Evolutionary conservation across 1,140 invertebrate genomes (phyloP).

Genomic region (Chironomus tepperi): DNA sequence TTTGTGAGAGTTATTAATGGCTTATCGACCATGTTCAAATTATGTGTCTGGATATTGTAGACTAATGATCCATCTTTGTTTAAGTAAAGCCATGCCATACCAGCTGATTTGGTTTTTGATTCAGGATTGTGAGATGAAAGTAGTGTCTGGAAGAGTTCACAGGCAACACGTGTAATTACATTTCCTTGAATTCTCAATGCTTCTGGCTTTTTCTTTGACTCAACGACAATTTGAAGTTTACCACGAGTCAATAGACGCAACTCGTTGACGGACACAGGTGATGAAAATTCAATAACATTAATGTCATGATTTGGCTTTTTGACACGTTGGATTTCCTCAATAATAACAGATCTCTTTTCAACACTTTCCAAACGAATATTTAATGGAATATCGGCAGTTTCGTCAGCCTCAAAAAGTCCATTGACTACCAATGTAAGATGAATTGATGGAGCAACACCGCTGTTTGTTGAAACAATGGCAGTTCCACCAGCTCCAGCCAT

Average conservation of each 20-base stretch:
- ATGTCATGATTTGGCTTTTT: constrained; percentile 63
- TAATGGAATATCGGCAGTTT: constrained; percentile 55
- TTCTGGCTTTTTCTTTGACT: constrained; percentile 53
- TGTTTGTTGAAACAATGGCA: constrained; percentile 70
- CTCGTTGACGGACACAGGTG: constrained; percentile 59
- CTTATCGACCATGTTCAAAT: constrained; percentile 46
- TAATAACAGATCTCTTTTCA: constrained; percentile 58
- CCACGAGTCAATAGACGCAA: constrained; percentile 61
- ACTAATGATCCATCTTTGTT: constrained; percentile 62
- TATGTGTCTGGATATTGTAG: constrained; percentile 55
- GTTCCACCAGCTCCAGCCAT: constrained; percentile 66
- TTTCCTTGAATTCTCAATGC: constrained; percentile 51
- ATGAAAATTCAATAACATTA: constrained; percentile 63
- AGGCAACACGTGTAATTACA: constrained; percentile 60
- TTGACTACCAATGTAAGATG: constrained; percentile 75
- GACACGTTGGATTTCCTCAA: constrained; percentile 53
- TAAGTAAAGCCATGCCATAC: constrained; percentile 69
- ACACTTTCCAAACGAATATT: constrained; percentile 58
- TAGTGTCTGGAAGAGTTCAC: constrained; percentile 69
- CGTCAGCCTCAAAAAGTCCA: constrained; percentile 60
- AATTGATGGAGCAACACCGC: constrained; percentile 64
- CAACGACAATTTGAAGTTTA: constrained; percentile 55
- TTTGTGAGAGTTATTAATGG: constrained; percentile 61
- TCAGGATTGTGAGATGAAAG: constrained; percentile 44
- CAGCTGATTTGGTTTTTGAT: constrained; percentile 43